Conservation (phyloP, 2,797 vertebrate genomes). For the Rhodeus uyekii region DNA sequence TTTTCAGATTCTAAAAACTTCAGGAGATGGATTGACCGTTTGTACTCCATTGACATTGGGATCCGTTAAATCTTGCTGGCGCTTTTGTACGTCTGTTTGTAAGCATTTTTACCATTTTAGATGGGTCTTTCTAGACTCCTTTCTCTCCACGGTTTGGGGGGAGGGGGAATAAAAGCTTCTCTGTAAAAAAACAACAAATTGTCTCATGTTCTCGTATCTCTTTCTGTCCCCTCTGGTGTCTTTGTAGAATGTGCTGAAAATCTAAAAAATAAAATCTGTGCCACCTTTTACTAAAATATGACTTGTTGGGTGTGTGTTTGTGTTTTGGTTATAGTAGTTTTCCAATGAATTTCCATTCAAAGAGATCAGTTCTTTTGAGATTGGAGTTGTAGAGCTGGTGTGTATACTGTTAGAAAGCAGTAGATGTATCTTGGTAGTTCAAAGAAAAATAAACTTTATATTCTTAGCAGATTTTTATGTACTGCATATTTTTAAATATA, state of each 20-base stretch:
- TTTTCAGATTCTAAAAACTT: constrained; percentile 44
- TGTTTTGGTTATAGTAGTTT: not conserved
- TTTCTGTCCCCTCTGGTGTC: constrained; percentile 51
- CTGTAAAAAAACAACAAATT: constrained; percentile 45
- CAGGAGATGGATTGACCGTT: constrained; percentile 52
- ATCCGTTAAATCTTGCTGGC: constrained; percentile 58
- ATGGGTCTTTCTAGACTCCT: constrained; percentile 53
- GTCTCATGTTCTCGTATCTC: constrained; percentile 44
- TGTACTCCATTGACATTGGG: constrained; percentile 51
- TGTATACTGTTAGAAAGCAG: not conserved
- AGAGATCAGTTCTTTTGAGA: not conserved
- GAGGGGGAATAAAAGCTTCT: constrained; percentile 48
- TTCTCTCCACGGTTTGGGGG: constrained; percentile 47
- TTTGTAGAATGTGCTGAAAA: constrained; percentile 70
- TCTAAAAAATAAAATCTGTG: constrained; percentile 74
- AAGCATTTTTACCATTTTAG: constrained; percentile 62
- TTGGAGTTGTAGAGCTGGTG: not conserved
- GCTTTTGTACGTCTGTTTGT: constrained; percentile 58
- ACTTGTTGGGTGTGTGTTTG: constrained; percentile 11
- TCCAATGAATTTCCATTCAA: not conserved
- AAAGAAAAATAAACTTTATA: not conserved
- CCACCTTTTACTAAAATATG: constrained; percentile 58
- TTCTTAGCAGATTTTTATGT: too few relatives aligned
- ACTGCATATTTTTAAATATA: too few relatives aligned
- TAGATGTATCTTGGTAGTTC: not conserved